Evolutionary conservation across 1,140 invertebrate genomes (phyloP).

Genomic region (Drosophila pseudoobscura): DNA sequence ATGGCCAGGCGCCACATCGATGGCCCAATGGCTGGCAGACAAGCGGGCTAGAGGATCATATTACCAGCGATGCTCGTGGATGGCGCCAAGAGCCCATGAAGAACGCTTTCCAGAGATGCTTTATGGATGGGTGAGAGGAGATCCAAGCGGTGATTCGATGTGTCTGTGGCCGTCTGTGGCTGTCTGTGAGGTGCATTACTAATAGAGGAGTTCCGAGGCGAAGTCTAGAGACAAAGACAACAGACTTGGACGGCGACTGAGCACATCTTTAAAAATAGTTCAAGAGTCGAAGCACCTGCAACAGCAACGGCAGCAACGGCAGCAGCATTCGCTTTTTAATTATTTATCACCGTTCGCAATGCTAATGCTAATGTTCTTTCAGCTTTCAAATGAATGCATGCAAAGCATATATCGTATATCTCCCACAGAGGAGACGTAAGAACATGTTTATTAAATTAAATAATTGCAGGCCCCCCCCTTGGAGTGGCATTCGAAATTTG

Average conservation of each 20-base stretch:
- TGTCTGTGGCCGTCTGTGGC: not conserved
- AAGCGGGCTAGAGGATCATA: conserved; percentile 64
- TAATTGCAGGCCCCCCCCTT: conserved; percentile 49
- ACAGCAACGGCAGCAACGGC: too few species aligned
- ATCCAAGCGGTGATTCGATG: too few species aligned
- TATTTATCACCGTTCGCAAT: conserved; percentile 48
- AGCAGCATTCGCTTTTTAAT: conserved; percentile 32
- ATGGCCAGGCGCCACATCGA: conserved; percentile 22
- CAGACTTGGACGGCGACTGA: conserved; percentile 31
- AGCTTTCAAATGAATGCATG: conserved; percentile 61
- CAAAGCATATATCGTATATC: conserved; percentile 46
- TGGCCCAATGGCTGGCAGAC: conserved; percentile 21
- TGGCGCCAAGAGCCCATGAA: conserved; percentile 13
- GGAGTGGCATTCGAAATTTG: conserved; percentile 53
- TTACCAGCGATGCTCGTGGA: conserved; percentile 46
- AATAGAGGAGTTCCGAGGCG: conserved; percentile 40
- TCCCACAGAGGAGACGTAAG: conserved; percentile 2
- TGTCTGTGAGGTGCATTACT: conserved; percentile 61
- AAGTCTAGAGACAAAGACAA: conserved; percentile 18
- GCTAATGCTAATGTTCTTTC: conserved; percentile 45
- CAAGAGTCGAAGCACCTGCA: conserved; percentile 51
- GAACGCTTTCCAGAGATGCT: conserved; percentile 55
- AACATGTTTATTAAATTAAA: conserved; percentile 78
- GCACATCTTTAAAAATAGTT: conserved; percentile 82
- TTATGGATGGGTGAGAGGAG: conserved; percentile 43